These are phyloP conservation scores for Myxocyprinus asiaticus DNA, from an alignment of 2,113 vertebrate species.

Conservation along the genomic window DNA sequence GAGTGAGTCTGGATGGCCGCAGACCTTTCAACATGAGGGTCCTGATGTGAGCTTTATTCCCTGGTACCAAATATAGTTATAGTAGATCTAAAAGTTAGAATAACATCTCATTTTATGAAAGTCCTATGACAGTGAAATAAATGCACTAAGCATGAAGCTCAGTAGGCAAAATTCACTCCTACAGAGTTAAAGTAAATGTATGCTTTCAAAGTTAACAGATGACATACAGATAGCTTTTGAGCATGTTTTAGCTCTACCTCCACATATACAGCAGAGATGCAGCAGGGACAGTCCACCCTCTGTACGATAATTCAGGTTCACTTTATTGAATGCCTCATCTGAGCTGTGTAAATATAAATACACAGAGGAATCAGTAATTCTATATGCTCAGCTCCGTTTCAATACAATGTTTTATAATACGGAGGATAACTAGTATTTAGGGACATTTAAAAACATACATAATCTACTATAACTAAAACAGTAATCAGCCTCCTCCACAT, in stretches of 20 bases:
- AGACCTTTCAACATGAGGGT: conserved; percentile 90
- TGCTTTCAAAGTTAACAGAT: no score
- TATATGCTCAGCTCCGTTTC: neutral
- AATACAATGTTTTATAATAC: neutral
- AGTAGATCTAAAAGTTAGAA: no score
- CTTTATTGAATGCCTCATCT: conserved; percentile 91
- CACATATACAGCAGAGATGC: conserved; percentile 89
- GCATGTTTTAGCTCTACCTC: conserved; percentile 73
- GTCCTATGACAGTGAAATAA: neutral
- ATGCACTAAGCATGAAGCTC: neutral
- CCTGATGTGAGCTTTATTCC: conserved; percentile 86
- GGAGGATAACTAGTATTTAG: neutral
- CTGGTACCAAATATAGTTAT: conserved; percentile 61
- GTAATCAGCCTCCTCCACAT: neutral
- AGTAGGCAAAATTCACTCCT: neutral
- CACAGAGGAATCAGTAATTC: neutral
- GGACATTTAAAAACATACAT: no score
- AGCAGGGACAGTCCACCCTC: conserved; percentile 89
- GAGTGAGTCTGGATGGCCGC: conserved; percentile 86
- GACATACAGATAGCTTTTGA: neutral
- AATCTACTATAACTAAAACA: neutral
- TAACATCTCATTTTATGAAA: neutral
- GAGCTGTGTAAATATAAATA: conserved; percentile 74
- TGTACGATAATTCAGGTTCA: conserved; percentile 90
- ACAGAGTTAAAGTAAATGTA: no score